These are phyloP conservation scores for Orchesella cincta DNA, from an alignment of 1,140 invertebrate genomes.

Conservation along the genomic window DNA sequence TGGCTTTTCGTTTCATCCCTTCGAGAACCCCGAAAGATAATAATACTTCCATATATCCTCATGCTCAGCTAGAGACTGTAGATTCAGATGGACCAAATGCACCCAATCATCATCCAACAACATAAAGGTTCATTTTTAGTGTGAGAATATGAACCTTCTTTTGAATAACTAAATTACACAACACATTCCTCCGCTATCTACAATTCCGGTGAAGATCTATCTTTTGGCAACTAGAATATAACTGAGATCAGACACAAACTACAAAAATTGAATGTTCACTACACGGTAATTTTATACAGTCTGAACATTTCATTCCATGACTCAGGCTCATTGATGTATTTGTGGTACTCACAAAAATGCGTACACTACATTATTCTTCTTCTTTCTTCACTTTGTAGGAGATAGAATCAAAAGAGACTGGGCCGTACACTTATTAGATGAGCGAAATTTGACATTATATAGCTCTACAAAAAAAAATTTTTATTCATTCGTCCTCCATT, in stretches of 20 bases:
- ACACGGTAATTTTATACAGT: neutral
- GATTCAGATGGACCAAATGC: conserved; percentile 38
- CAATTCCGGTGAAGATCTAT: too few species aligned
- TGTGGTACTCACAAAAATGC: conserved; percentile 25
- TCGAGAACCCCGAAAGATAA: conserved; percentile 38
- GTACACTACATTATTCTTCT: too few species aligned
- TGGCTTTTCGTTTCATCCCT: conserved; percentile 40
- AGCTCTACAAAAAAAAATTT: too few species aligned
- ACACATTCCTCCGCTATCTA: too few species aligned
- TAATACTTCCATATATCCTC: conserved; percentile 11
- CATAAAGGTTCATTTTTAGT: neutral
- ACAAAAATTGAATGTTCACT: neutral
- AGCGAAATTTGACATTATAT: too few species aligned
- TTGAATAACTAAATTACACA: too few species aligned
- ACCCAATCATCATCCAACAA: neutral
- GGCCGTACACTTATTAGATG: too few species aligned
- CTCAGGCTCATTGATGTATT: conserved; percentile 3
- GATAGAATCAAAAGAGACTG: too few species aligned
- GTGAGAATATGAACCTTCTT: too few species aligned
- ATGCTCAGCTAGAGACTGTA: conserved; percentile 33
- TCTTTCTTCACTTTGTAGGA: too few species aligned
- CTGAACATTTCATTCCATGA: neutral
- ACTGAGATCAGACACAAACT: neutral
- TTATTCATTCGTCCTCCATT: too few species aligned
- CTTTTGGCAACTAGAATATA: neutral